These are phyloP conservation scores for Sterna hirundo DNA, from an alignment of 2,113 vertebrate genomes.

Conservation along the genomic window DNA sequence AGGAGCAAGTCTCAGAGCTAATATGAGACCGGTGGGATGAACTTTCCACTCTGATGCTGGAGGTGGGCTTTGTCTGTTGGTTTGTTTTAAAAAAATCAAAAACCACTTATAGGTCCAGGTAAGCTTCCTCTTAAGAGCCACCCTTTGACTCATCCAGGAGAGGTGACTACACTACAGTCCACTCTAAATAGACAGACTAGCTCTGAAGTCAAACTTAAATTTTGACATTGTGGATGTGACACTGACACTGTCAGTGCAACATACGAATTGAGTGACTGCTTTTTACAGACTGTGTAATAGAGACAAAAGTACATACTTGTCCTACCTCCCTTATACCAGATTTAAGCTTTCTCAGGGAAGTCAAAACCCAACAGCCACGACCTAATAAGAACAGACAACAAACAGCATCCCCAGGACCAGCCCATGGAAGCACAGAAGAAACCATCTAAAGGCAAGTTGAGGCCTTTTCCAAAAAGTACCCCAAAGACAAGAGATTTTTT, in stretches of 20 bases:
- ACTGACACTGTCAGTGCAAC: background rate
- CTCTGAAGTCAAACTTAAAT: background rate
- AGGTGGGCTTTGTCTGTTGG: background rate
- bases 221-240: background rate
- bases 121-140: background rate
- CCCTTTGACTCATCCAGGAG: background rate
- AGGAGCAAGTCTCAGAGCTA: background rate
- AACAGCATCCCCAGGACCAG: background rate
- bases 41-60: background rate
- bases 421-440: background rate
- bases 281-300: accelerated
- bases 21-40: background rate
- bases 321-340: background rate
- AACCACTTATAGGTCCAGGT: background rate
- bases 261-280: background rate
- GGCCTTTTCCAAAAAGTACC: background rate
- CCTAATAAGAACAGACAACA: background rate
- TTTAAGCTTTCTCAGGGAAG: background rate
- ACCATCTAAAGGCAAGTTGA: background rate
- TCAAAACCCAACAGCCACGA: background rate
- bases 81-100: background rate
- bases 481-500: background rate
- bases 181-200: background rate
- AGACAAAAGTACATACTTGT: background rate
- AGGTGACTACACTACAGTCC: background rate